Conservation (phyloP, 2,797 vertebrate species). For the Sebastes vulpes region DNA sequence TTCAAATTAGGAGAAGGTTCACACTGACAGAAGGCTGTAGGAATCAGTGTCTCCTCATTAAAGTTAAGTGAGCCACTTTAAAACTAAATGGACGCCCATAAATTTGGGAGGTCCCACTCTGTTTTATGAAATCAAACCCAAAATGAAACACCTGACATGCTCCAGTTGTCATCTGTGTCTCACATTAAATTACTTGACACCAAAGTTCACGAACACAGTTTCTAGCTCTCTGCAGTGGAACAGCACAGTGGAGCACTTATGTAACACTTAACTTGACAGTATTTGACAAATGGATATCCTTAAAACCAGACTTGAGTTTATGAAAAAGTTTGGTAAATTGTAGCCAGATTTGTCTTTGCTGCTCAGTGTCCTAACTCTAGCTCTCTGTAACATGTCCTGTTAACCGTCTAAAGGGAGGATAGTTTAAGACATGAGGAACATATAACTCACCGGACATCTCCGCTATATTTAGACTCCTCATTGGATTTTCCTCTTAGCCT, state of each 20-base stretch:
- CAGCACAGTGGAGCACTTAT: neutral
- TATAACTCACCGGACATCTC: neutral
- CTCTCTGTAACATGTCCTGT: neutral
- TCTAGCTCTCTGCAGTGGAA: too few species aligned
- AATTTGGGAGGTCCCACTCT: neutral
- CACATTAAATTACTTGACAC: neutral
- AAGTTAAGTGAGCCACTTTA: neutral
- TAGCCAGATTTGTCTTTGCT: neutral
- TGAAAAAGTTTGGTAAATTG: neutral
- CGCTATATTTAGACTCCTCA: constrained; percentile 34
- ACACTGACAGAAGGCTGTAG: neutral
- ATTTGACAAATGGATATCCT: neutral
- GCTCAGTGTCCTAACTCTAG: neutral
- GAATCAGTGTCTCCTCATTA: neutral
- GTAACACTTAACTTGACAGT: neutral
- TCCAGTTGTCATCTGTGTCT: neutral
- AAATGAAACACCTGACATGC: neutral
- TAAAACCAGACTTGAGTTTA: neutral
- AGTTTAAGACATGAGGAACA: neutral
- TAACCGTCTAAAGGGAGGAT: neutral
- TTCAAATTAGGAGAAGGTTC: neutral
- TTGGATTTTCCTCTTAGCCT: constrained; percentile 42
- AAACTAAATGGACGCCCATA: neutral
- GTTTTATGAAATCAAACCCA: neutral
- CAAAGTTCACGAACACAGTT: neutral